Evolutionary conservation across 2,797 vertebrate genomes (phyloP).

Genomic region (Serranus cabrilla): DNA sequence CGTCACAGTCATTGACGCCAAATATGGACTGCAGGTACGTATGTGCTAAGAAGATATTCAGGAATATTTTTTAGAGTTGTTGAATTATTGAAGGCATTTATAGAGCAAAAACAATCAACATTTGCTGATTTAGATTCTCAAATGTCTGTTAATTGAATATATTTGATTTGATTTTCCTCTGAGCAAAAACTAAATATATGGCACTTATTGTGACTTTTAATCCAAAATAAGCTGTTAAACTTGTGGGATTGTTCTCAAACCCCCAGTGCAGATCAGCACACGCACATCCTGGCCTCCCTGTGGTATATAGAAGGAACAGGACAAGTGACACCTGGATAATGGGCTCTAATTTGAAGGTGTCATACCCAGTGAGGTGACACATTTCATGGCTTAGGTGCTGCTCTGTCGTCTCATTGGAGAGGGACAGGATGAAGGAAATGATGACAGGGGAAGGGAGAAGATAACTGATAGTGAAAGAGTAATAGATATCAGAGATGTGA

Average conservation of each 20-base stretch:
- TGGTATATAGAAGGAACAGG: conserved; percentile 83
- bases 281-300: conserved; percentile 47
- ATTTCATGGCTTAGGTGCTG: conserved; percentile 80
- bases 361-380: conserved; percentile 84
- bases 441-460: conserved; percentile 59
- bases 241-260: conserved; percentile 24
- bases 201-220: conserved; percentile 13
- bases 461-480: conserved; percentile 87
- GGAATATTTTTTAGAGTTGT: neutral
- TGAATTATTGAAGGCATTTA: neutral
- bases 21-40: conserved; percentile 93
- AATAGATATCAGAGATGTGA: conserved; percentile 88
- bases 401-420: conserved; percentile 57
- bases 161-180: neutral
- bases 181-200: neutral
- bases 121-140: neutral
- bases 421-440: conserved; percentile 44
- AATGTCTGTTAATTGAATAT: neutral
- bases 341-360: conserved; percentile 89
- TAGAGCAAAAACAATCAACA: neutral
- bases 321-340: conserved; percentile 89
- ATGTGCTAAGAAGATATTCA: conserved; percentile 54
- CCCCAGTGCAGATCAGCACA: conserved; percentile 18
- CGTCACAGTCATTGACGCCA: conserved; percentile 95
- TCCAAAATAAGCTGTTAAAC: conserved; percentile 25